Conservation (phyloP, 2,888 invertebrate species). For the Ryuthela nishihirai region DNA sequence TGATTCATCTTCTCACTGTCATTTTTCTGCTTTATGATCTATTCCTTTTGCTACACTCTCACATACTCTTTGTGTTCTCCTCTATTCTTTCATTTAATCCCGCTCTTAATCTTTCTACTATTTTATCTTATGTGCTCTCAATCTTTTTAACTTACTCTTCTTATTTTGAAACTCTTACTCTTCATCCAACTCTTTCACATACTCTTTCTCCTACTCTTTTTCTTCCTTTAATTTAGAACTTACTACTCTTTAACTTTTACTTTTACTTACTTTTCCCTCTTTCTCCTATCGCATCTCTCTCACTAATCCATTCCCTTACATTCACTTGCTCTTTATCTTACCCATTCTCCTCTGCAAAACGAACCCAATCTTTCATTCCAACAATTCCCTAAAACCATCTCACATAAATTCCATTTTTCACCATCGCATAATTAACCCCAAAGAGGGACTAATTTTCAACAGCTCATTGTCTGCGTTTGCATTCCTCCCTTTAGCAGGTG, state of each 20-base stretch:
- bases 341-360: background rate
- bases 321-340: background rate
- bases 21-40: background rate
- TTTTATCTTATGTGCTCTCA: background rate
- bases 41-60: background rate
- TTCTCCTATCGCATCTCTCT: background rate
- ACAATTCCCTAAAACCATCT: no score
- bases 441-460: no score
- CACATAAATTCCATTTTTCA: no score
- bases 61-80: background rate
- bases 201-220: background rate
- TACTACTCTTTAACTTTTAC: background rate
- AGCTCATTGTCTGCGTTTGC: no score
- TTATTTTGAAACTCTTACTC: background rate
- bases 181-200: background rate
- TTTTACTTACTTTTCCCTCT: background rate
- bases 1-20: background rate
- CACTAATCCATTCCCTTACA: background rate
- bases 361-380: no score
- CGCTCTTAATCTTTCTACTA: background rate
- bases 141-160: background rate
- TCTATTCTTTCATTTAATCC: background rate
- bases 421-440: no score
- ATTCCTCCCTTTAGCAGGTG: no score
- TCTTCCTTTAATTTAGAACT: background rate